Evolutionary conservation across 2,888 invertebrate genomes (phyloP), one percentile per base, ranked within the genome.

Genomic region (Coecobrya sp.): DNA sequence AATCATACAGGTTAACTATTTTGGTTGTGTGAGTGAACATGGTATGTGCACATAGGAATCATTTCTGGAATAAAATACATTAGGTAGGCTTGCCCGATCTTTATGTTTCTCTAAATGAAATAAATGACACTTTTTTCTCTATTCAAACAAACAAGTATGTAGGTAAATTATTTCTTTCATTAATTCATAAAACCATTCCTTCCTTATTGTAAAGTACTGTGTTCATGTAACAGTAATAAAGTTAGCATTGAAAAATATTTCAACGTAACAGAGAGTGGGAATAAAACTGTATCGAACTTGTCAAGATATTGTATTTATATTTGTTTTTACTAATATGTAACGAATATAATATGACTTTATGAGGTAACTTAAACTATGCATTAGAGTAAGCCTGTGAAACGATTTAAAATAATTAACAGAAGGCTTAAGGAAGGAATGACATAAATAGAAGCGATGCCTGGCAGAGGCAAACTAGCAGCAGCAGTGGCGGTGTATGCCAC

Each of bases 401-500:
- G 30, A 91, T 91, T 91, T 55, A 70, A 91, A 91, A 91, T 19
- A 82, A 81, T 82, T 91, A 91, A 91, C 86, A 91, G 73, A 91
- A 91, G 86, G 91, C 91, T 91, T 82, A 91, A 87, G 91, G 91
- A 91, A 91, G 91, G 91, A 91, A 91, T 91, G 91, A 91, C 82
- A 70, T 68, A 91, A 27, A 87, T 82, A 65, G 82, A 81, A 13
- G 85, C 62, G 55, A 55, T n/a, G 73, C 91, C 91, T 30, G 55
- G 25, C 27, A 65, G 76, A 79, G 79, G 82, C 91, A 86, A 70
- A 45, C 70, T 82, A 25, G n/a, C 36, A 68, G 2, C 68, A 19
- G 25, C 62, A 81, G 81, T 11, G 68, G 25, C 81, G 68, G 87
- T 59, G 59, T 92, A 92, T 55, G 93, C 85, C 68, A 98, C 97